Evolutionary conservation across 2,888 invertebrate species (phyloP).

Genomic region (Scaptomyza flava): DNA sequence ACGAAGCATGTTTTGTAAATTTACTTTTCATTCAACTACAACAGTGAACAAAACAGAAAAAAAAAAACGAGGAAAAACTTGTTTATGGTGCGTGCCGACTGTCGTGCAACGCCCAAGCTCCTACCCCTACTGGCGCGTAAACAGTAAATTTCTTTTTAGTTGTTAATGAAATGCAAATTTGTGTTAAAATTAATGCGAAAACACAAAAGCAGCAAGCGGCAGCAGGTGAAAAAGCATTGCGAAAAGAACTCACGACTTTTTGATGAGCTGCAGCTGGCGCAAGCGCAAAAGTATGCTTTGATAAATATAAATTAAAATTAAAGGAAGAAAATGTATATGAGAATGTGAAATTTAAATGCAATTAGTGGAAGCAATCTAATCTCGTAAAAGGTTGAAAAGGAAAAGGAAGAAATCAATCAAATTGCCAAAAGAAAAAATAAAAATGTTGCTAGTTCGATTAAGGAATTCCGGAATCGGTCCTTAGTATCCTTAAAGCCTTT

Average conservation of each 20-base stretch:
- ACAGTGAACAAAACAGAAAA: constrained; percentile 1
- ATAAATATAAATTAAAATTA: neutral
- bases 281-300: constrained; percentile 22
- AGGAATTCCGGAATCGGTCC: neutral
- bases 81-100: constrained; percentile 37
- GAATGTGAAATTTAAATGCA: neutral
- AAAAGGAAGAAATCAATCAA: neutral
- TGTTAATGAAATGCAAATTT: constrained; percentile 73
- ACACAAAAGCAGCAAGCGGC: constrained; percentile 22
- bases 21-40: constrained; percentile 66
- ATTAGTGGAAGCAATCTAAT: neutral
- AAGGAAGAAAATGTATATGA: neutral
- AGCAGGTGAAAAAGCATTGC: constrained; percentile 14
- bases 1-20: constrained; percentile 64
- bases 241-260: constrained; percentile 12
- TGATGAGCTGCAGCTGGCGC: constrained; percentile 8
- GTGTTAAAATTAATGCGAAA: constrained; percentile 63
- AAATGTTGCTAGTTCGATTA: neutral
- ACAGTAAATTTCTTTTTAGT: constrained; percentile 51
- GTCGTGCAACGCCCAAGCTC: constrained; percentile 20
- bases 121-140: constrained; percentile 9
- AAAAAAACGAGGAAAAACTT: constrained; percentile 15
- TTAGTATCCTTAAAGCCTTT: neutral
- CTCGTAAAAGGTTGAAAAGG: neutral
- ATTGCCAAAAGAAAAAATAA: neutral